These are phyloP conservation scores for Stenchaetothrips biformis DNA, from an alignment of 2,888 invertebrate genomes.

Conservation along the genomic window DNA sequence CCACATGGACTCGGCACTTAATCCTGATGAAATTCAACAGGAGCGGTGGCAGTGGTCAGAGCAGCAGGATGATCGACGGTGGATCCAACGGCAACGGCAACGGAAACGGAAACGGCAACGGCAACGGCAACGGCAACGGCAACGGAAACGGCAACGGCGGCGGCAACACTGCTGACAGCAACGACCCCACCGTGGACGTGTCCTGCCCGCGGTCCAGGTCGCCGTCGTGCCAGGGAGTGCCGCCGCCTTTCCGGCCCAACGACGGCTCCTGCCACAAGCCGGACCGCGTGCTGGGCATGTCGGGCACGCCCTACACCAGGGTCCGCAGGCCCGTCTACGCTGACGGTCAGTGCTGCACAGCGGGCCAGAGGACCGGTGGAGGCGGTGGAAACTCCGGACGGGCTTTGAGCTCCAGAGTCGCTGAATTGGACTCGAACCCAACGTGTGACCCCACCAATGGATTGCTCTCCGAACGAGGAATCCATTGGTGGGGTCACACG, in stretches of 20 bases:
- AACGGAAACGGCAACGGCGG: neutral
- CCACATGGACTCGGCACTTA: neutral
- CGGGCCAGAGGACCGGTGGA: no score
- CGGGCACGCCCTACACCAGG: conserved; percentile 5
- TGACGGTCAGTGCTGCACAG: neutral
- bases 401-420: no score
- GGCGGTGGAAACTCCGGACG: no score
- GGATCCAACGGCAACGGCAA: neutral
- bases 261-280: conserved; percentile 17
- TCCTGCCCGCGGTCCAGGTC: neutral
- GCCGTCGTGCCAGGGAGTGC: neutral
- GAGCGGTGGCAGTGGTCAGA: neutral
- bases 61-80: neutral
- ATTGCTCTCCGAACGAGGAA: no score
- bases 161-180: no score
- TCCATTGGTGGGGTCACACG: neutral
- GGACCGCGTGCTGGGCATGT: conserved; percentile 11
- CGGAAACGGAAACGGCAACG: neutral
- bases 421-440: no score
- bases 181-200: neutral
- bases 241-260: neutral
- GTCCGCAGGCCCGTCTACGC: conserved; percentile 4
- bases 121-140: neutral
- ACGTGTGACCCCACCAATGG: no score
- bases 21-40: no score